Evolutionary conservation across 2,888 invertebrate genomes (phyloP).

Genomic region (Acutogordius australiensis): DNA sequence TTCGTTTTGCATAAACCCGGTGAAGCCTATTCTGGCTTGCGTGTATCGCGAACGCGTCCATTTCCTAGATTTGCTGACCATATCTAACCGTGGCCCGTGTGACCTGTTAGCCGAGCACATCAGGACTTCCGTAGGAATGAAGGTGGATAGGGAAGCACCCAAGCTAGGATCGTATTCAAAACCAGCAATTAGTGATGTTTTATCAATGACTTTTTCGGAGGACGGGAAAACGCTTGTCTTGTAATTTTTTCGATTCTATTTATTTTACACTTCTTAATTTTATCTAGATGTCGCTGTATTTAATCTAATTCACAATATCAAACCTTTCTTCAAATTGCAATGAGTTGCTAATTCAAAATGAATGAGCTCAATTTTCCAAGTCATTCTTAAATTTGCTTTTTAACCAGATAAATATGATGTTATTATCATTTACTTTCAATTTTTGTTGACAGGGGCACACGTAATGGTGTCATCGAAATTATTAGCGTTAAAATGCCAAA

Average conservation of each 20-base stretch:
- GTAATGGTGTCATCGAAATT: neutral
- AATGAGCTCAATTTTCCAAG: too few relatives aligned
- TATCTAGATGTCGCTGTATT: too few relatives aligned
- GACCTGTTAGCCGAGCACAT: neutral
- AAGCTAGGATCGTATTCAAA: too few relatives aligned
- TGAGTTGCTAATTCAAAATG: too few relatives aligned
- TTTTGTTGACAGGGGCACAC: too few relatives aligned
- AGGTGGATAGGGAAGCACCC: neutral
- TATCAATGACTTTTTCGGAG: neutral
- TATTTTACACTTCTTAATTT: too few relatives aligned
- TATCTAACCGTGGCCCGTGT: neutral
- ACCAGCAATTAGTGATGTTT: neutral
- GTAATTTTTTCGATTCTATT: too few relatives aligned
- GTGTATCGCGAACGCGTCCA: neutral
- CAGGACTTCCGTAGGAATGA: neutral
- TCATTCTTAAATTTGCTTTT: too few relatives aligned
- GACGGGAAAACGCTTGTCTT: neutral
- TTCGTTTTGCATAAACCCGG: neutral
- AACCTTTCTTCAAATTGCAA: too few relatives aligned
- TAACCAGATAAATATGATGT: too few relatives aligned
- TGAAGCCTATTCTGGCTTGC: neutral
- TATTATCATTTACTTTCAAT: too few relatives aligned
- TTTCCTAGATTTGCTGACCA: neutral
- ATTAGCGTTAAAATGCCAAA: neutral
- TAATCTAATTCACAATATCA: too few relatives aligned